Percentiles rank a stretch among this genome's conserved stretches.
Evolutionary conservation across 1,140 invertebrate species (phyloP).

Genomic region (Trinorchestia longiramus): DNA sequence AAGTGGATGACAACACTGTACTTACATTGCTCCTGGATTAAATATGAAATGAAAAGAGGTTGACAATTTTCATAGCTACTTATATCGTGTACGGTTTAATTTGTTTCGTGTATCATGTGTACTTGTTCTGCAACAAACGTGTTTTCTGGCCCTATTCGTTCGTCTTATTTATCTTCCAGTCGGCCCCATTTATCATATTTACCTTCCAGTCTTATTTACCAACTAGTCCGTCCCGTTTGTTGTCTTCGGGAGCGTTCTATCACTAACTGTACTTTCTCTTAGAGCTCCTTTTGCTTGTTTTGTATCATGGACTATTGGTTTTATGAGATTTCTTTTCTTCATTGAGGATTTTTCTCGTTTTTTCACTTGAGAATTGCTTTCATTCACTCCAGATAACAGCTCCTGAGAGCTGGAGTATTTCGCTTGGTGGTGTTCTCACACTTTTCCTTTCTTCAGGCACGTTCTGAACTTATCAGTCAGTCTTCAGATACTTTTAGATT

Average conservation of each 20-base stretch:
- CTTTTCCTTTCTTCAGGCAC: constrained; percentile 36
- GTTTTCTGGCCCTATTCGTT: no score
- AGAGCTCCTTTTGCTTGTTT: background rate
- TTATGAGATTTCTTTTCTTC: background rate
- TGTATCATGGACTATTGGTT: background rate
- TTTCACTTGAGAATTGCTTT: background rate
- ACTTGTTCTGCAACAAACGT: background rate
- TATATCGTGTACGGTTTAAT: background rate
- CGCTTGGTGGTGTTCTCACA: constrained; percentile 1
- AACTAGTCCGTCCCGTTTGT: background rate
- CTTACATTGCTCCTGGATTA: background rate
- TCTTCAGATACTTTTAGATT: background rate
- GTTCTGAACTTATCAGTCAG: constrained; percentile 27
- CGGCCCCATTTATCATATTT: no score
- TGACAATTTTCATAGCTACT: background rate
- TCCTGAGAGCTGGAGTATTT: background rate
- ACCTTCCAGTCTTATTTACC: no score
- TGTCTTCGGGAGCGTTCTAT: background rate
- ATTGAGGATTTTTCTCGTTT: background rate
- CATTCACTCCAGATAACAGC: background rate
- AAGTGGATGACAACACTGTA: background rate
- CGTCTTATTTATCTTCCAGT: background rate
- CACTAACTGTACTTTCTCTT: background rate
- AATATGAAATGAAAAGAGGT: background rate
- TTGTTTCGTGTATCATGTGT: background rate